A percentile compares a stretch with the other conserved stretches of the same genome.
Evolutionary conservation across 2,888 invertebrate species (phyloP).

Genomic region (Anthrax anthrax): DNA sequence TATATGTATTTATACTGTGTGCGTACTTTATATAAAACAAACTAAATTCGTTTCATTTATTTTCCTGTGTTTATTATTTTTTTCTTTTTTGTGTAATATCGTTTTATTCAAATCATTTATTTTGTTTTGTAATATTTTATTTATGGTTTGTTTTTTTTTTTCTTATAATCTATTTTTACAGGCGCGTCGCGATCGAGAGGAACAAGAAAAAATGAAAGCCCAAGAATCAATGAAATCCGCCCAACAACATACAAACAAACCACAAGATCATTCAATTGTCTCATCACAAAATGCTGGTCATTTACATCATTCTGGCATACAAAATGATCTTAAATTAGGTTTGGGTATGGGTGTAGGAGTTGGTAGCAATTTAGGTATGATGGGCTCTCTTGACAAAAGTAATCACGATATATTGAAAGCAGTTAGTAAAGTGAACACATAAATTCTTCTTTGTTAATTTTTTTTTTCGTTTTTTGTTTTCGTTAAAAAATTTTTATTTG

Average conservation of each 20-base stretch:
- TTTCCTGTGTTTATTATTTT: too few relatives aligned
- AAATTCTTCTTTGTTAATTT: constrained; percentile 19
- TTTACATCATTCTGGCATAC: constrained; percentile 34
- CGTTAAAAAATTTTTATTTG: constrained; percentile 1
- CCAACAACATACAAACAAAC: constrained; percentile 53
- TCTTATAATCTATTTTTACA: constrained; percentile 11
- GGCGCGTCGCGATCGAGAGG: constrained; percentile 77
- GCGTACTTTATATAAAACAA: too few relatives aligned
- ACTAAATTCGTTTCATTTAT: too few relatives aligned
- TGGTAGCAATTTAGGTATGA: constrained; percentile 34
- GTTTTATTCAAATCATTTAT: too few relatives aligned
- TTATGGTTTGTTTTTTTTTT: background rate
- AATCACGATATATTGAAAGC: constrained; percentile 35
- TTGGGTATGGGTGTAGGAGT: constrained; percentile 32
- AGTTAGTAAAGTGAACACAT: constrained; percentile 36
- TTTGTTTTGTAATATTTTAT: too few relatives aligned
- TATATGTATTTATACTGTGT: too few relatives aligned
- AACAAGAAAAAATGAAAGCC: constrained; percentile 81
- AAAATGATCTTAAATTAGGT: constrained; percentile 34
- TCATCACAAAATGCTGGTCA: constrained; percentile 29
- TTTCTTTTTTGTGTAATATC: too few relatives aligned
- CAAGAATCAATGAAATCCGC: constrained; percentile 80
- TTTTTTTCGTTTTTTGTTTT: background rate
- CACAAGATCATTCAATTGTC: constrained; percentile 29
- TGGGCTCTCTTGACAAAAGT: constrained; percentile 34